Percentiles rank a stretch among this genome's conserved stretches.
These are phyloP conservation scores for Morpho achilles DNA, from an alignment of 2,888 invertebrate species.

Conservation along the genomic window DNA sequence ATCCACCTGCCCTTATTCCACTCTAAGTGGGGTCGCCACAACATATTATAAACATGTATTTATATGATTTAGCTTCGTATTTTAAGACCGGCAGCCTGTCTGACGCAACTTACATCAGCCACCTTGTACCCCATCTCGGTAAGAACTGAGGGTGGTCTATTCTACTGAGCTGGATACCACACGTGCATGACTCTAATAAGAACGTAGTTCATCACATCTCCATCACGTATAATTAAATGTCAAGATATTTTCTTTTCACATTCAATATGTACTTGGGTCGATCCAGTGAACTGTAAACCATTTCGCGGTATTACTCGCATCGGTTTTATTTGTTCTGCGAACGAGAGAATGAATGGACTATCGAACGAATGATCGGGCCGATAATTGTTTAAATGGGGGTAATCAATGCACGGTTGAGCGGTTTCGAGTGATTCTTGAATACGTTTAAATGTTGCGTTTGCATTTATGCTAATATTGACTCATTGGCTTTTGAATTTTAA, in stretches of 20 bases:
- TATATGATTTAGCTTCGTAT: not conserved
- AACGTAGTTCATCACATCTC: too few species aligned
- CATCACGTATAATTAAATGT: too few species aligned
- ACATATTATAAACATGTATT: not conserved
- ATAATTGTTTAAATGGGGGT: slow-evolving; percentile 25
- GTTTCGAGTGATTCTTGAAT: slow-evolving; percentile 14
- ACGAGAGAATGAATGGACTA: slow-evolving; percentile 27
- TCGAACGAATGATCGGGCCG: slow-evolving; percentile 23
- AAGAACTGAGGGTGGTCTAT: too few species aligned
- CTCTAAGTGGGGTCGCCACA: not conserved
- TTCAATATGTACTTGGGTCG: not conserved
- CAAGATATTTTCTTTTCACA: too few species aligned
- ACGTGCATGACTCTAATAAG: too few species aligned
- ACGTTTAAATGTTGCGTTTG: slow-evolving; percentile 15
- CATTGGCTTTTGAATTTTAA: not conserved
- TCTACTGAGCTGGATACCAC: too few species aligned
- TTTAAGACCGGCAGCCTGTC: too few species aligned
- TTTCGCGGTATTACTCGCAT: slow-evolving; percentile 17
- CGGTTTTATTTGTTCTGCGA: slow-evolving; percentile 29
- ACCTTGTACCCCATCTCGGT: too few species aligned
- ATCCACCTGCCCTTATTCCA: too few species aligned
- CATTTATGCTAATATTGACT: slow-evolving; percentile 4
- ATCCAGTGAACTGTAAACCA: slow-evolving; percentile 11
- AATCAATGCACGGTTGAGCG: slow-evolving; percentile 27
- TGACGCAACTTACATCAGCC: too few species aligned